Base-by-base conservation (phyloP, 2,888 invertebrate genomes). In the Caenorhabditis plicata region DNA sequence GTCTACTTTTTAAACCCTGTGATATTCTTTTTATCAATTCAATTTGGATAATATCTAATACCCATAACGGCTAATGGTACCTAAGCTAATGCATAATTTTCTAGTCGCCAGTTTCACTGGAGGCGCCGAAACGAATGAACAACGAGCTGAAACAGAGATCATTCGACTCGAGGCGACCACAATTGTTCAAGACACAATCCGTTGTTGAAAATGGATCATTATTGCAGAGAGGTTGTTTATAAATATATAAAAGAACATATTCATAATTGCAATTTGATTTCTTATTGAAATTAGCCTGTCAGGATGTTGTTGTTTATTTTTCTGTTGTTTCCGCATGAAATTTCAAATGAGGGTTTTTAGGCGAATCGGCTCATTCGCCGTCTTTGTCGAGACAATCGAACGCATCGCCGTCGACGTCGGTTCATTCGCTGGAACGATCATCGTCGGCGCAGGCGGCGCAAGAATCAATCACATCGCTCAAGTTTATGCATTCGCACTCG, bases 131-230 rank as follows among this genome's bases (percentile, higher is more conserved):
- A 44, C 47, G 50, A 20, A 39, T 41, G 3, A 64, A 67, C 54
- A 67, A 65, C 9, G 73, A 74, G 15, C 49, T 51, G 33, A 68
- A 71, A 45, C 70, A 64, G 23, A 49, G 71, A 38, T 70, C 69
- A 20, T 44, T 56, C 47, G 71, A 73, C 22, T 20, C 51, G 9
- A 48, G 68, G 33, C 58, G 77, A 26, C 77, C 77, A 13, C 58
- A 71, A 40, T 60, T 77, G 31, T 71, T 74, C 57, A 77, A 77
- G 42, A 73, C 77, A 15, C 77, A 77, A 52, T 74, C 74, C 3
- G 72, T 77, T 23, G 73, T 76, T 23, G 75, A 71, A 38, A 57
- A 61, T 31, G 54, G 56, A 48, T 47, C 57, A 23, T 33, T 20
- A 25, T 29, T 55, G 19, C 22, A 55, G 31, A 57, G 64, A 68